Conservation (phyloP, 2,797 vertebrate species). For the Melanotaenia trifasciata region DNA sequence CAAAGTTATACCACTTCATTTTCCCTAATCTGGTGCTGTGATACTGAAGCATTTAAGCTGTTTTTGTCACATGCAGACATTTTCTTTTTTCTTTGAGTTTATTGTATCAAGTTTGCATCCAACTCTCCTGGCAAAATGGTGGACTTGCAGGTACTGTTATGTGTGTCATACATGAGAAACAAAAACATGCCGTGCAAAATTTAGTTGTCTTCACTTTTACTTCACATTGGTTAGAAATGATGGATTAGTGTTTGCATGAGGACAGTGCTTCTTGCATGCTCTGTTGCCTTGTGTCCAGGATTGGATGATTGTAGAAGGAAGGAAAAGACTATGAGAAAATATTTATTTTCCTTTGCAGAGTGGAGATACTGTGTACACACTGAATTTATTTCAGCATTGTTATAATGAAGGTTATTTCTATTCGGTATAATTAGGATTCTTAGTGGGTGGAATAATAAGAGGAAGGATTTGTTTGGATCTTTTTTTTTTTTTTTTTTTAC, state of each 20-base stretch:
- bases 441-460: conserved; percentile 1
- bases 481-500: not conserved
- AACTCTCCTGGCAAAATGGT: conserved; percentile 24
- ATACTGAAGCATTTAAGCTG: conserved; percentile 44
- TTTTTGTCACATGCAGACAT: conserved; percentile 25
- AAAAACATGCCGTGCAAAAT: conserved; percentile 24
- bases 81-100: conserved; percentile 37
- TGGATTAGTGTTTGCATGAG: conserved; percentile 67
- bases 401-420: conserved; percentile 13
- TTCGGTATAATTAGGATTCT: conserved; percentile 5
- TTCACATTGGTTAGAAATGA: conserved; percentile 38
- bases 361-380: conserved; percentile 4
- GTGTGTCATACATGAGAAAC: conserved; percentile 37
- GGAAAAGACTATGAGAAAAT: conserved; percentile 25
- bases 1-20: conserved; percentile 5
- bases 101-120: conserved; percentile 33
- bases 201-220: not conserved
- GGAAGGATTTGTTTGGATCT: conserved; percentile 23
- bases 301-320: conserved; percentile 39
- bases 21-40: conserved; percentile 47
- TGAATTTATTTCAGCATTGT: conserved; percentile 5
- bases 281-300: conserved; percentile 44
- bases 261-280: conserved; percentile 59
- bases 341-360: conserved; percentile 25
- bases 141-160: conserved; percentile 35